A percentile compares a stretch with the other conserved stretches of the same genome.
Evolutionary conservation across 2,888 invertebrate species (phyloP).

Genomic region (Venusia cambrica): DNA sequence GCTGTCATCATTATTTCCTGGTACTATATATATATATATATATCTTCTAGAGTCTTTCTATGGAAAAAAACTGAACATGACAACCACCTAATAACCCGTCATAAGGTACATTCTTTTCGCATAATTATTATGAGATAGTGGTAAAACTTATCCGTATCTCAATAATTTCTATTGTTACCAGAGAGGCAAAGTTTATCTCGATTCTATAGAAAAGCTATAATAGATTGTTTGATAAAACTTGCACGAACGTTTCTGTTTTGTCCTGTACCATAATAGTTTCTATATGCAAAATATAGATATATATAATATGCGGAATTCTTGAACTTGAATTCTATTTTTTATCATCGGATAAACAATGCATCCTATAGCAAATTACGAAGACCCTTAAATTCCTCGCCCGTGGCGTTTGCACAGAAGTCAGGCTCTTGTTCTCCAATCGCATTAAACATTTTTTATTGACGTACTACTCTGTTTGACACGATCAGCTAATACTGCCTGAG

Average conservation of each 20-base stretch:
- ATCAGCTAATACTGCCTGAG: conserved; percentile 46
- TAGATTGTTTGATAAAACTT: conserved; percentile 32
- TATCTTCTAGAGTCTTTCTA: no score
- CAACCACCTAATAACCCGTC: no score
- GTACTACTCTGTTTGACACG: conserved; percentile 39
- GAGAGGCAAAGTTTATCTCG: conserved; percentile 57
- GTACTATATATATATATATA: no score
- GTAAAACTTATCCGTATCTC: conserved; percentile 10
- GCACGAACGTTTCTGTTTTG: conserved; percentile 33
- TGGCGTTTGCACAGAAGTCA: conserved; percentile 37
- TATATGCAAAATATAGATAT: no score
- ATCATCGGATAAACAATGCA: conserved; percentile 1
- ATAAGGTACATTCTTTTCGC: no score
- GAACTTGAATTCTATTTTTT: no score
- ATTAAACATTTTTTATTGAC: conserved; percentile 41
- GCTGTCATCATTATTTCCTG: no score
- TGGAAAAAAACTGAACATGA: no score
- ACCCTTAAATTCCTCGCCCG: conserved; percentile 23
- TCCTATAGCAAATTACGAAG: conserved; percentile 3
- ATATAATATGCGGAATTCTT: no score
- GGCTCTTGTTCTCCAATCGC: conserved; percentile 34
- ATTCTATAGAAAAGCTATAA: conserved; percentile 36
- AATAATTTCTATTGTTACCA: conserved; percentile 26
- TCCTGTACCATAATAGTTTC: conserved; percentile 34
- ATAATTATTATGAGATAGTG: no score